A percentile compares a stretch with the other conserved stretches of the same genome.
Evolutionary conservation across 2,888 invertebrate genomes (phyloP).

Genomic region (Drosophila lacicola): DNA sequence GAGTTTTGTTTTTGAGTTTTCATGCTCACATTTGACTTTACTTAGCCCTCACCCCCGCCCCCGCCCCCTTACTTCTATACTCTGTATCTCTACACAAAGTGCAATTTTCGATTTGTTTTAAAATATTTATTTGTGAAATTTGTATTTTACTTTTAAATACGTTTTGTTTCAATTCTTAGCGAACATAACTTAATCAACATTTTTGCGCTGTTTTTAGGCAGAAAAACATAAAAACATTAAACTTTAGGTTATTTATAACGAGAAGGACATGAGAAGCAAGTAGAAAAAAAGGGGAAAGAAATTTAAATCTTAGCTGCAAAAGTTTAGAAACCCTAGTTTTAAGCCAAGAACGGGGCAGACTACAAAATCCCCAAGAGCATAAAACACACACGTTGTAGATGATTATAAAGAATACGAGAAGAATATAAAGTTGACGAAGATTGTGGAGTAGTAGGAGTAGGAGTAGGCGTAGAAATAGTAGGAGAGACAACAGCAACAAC

Average conservation of each 20-base stretch:
- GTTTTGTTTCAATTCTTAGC: slow-evolving; percentile 30
- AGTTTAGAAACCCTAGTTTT: slow-evolving; percentile 44
- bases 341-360: slow-evolving; percentile 37
- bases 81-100: slow-evolving; percentile 46
- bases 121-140: slow-evolving; percentile 29
- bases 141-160: slow-evolving; percentile 16
- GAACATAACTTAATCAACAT: slow-evolving; percentile 41
- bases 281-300: slow-evolving; percentile 29
- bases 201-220: slow-evolving; percentile 49
- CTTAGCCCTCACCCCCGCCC: slow-evolving; percentile 5
- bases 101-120: slow-evolving; percentile 56
- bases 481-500: slow-evolving; percentile 40
- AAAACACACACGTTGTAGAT: slow-evolving; percentile 39
- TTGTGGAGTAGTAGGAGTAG: slow-evolving; percentile 12
- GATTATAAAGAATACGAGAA: slow-evolving; percentile 19
- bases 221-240: slow-evolving; percentile 41
- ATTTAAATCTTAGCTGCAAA: slow-evolving; percentile 47
- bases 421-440: slow-evolving; percentile 17
- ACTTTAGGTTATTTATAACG: slow-evolving; percentile 59
- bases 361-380: slow-evolving; percentile 18
- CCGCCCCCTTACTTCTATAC: slow-evolving; percentile 10
- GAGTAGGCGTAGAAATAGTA: slow-evolving; percentile 43
- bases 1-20: slow-evolving; percentile 31
- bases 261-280: slow-evolving; percentile 7
- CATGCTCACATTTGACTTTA: slow-evolving; percentile 23